Conservation (phyloP, 2,888 invertebrate genomes). For the Rhagium mordax region DNA sequence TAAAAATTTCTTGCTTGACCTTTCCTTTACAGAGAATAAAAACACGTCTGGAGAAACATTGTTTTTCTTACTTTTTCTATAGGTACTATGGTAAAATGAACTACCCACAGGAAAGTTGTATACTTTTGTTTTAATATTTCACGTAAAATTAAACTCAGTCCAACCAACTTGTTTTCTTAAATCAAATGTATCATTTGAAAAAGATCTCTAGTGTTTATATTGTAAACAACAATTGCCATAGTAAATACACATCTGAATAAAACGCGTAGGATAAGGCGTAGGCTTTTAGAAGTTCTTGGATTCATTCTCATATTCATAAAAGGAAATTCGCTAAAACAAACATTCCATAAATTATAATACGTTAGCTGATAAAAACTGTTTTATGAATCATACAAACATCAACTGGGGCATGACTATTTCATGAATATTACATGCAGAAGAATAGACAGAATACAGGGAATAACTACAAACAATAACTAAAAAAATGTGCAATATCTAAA, state of each 20-base stretch:
- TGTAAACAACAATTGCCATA: background rate
- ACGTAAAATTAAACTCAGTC: background rate
- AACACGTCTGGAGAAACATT: too few species aligned
- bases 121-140: background rate
- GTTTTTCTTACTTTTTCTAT: too few species aligned
- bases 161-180: background rate
- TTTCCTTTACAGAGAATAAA: too few species aligned
- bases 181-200: background rate
- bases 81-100: too few species aligned
- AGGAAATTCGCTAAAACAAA: background rate
- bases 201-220: background rate
- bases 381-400: background rate
- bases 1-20: too few species aligned
- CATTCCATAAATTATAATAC: background rate
- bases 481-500: too few species aligned
- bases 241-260: background rate
- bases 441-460: constrained; percentile 45
- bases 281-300: background rate
- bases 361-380: background rate
- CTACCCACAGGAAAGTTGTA: too few species aligned
- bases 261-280: background rate
- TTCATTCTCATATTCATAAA: background rate
- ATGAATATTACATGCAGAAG: background rate
- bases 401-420: background rate
- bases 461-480: too few species aligned